phyloP scores from a whole-genome alignment of 2,797 vertebrate species.

The Scleropages formosus region DNA sequence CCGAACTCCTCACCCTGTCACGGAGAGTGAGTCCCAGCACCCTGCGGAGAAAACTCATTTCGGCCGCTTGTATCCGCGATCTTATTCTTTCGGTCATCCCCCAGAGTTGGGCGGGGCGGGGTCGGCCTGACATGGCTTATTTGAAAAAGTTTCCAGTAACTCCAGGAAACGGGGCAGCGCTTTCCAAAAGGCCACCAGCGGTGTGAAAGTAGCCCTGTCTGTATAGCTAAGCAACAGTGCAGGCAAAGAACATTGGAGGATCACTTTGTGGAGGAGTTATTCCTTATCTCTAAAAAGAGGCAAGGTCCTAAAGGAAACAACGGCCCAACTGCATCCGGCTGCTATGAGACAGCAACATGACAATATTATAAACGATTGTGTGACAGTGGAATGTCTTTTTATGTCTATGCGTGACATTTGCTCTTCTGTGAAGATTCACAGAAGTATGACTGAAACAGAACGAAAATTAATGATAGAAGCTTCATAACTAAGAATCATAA shows the following conservation, averaged over 20 bases:
- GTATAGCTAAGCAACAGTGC: background rate
- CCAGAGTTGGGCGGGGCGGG: too few relatives aligned
- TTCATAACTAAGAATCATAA: too few relatives aligned
- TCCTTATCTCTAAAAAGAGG: background rate
- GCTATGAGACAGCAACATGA: background rate
- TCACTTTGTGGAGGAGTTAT: background rate
- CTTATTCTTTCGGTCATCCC: too few relatives aligned
- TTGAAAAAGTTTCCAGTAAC: background rate
- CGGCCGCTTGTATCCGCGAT: too few relatives aligned
- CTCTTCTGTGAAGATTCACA: background rate
- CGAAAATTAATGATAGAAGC: background rate
- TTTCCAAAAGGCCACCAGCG: background rate
- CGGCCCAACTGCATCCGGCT: background rate
- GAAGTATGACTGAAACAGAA: background rate
- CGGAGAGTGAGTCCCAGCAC: too few relatives aligned
- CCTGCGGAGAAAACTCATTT: too few relatives aligned
- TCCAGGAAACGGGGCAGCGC: background rate
- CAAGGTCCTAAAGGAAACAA: background rate
- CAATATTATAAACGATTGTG: background rate
- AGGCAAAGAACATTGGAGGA: background rate
- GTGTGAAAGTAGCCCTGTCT: background rate
- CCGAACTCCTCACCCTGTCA: too few relatives aligned
- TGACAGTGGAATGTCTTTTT: background rate
- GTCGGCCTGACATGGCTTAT: background rate
- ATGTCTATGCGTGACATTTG: background rate